phyloP scores from a whole-genome alignment of 2,888 invertebrate species.

The Drosophila fungiperda region DNA sequence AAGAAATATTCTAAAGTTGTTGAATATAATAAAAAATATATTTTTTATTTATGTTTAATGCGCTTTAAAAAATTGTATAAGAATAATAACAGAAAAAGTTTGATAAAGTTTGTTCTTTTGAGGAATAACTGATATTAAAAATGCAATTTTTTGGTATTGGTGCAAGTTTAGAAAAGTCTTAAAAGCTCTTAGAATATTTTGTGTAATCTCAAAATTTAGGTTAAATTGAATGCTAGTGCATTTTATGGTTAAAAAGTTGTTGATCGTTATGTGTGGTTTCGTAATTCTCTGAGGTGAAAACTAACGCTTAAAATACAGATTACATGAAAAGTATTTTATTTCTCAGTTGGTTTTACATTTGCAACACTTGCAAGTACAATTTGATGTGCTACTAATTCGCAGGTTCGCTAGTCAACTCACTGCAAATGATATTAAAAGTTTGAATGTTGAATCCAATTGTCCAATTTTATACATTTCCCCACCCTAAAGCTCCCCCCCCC shows the following conservation, averaged over 20 bases:
- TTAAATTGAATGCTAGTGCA: background rate
- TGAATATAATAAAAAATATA: too few relatives aligned
- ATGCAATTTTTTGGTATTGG: background rate
- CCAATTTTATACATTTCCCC: constrained; percentile 20
- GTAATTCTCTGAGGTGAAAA: background rate
- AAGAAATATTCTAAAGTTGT: background rate
- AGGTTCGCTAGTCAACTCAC: constrained; percentile 52
- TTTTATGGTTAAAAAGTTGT: background rate
- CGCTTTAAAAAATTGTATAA: background rate
- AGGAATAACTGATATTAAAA: background rate
- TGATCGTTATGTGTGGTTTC: background rate
- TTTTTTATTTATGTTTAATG: background rate
- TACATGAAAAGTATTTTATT: background rate
- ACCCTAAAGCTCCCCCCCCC: too few relatives aligned
- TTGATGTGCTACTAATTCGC: constrained; percentile 43
- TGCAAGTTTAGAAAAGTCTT: background rate
- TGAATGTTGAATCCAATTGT: constrained; percentile 23
- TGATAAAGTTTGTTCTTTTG: background rate
- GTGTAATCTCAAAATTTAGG: background rate
- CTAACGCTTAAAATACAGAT: background rate
- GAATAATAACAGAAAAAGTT: background rate
- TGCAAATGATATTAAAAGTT: constrained; percentile 75
- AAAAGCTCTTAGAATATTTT: background rate
- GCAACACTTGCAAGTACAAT: constrained; percentile 18
- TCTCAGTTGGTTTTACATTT: constrained; percentile 17